A percentile compares a stretch with the other conserved stretches of the same genome.
These are phyloP conservation scores for Phortica variegata DNA, from an alignment of 1,140 invertebrate genomes.

Conservation along the genomic window DNA sequence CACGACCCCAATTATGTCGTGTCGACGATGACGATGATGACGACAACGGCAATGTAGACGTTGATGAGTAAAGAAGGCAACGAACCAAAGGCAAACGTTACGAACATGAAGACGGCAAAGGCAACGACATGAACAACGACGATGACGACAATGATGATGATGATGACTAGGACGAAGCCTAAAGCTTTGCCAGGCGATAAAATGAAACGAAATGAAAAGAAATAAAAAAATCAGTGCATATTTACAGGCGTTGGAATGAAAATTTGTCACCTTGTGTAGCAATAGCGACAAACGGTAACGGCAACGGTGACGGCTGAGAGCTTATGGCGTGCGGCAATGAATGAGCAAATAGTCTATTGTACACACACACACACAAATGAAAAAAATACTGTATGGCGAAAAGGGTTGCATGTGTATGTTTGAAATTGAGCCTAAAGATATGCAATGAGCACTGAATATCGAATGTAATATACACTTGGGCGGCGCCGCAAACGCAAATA, in stretches of 20 bases:
- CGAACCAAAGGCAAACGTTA: not conserved
- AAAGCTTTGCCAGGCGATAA: constrained; percentile 30
- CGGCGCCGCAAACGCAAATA: constrained; percentile 41
- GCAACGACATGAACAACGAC: not conserved
- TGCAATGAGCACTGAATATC: constrained; percentile 24
- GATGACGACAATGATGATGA: constrained; percentile 15
- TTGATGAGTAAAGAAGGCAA: not conserved
- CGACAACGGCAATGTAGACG: too few species aligned
- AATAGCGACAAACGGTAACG: not conserved
- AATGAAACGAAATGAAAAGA: constrained; percentile 9
- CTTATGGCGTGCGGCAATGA: too few species aligned
- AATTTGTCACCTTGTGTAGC: constrained; percentile 51
- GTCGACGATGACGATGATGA: not conserved
- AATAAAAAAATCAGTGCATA: constrained; percentile 39
- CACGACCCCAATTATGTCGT: not conserved
- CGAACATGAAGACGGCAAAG: constrained; percentile 1
- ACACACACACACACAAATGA: constrained; percentile 2
- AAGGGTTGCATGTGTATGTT: constrained; percentile 4
- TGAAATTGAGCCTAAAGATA: constrained; percentile 48
- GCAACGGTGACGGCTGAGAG: too few species aligned
- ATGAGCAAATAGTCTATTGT: not conserved
- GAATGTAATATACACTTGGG: constrained; percentile 49
- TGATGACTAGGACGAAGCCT: constrained; percentile 50
- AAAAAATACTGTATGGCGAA: not conserved
- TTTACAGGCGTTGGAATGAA: constrained; percentile 49